Conservation (phyloP, 53 echinoderm and acorn worm species). For the Crossaster papposus region DNA sequence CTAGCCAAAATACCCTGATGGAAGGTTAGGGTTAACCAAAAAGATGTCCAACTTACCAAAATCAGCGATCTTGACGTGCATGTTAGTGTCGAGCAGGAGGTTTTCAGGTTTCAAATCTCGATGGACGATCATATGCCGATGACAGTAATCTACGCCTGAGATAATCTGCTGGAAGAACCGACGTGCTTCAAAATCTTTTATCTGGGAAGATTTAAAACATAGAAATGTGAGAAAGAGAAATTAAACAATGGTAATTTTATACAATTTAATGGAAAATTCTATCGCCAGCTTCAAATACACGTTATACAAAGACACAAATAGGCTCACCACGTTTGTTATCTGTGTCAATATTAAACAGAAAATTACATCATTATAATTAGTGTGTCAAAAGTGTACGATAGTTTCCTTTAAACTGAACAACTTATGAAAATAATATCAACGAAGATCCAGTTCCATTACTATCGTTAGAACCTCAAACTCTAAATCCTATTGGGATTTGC, state of each 20-base stretch:
- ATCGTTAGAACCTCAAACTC: too few relatives aligned
- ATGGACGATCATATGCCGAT: constrained; percentile 99
- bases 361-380: too few relatives aligned
- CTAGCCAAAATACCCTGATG: too few relatives aligned
- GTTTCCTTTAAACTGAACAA: too few relatives aligned
- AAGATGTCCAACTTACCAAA: constrained; percentile 74
- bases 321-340: too few relatives aligned
- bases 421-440: too few relatives aligned
- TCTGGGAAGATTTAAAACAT: constrained; percentile 61
- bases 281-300: neutral
- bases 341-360: too few relatives aligned
- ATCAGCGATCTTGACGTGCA: constrained; percentile 99
- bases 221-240: neutral
- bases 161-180: constrained; percentile 99
- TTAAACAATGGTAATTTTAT: too few relatives aligned
- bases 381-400: too few relatives aligned
- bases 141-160: constrained; percentile 99
- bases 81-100: constrained; percentile 82
- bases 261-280: neutral
- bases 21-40: neutral
- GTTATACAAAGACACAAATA: neutral
- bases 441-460: too few relatives aligned
- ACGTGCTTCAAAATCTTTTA: constrained; percentile 92
- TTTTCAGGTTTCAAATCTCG: constrained; percentile 98
- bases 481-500: too few relatives aligned